These are phyloP conservation scores for Lasioglossum marginatum DNA, from an alignment of 2,888 invertebrate species.

Conservation along the genomic window DNA sequence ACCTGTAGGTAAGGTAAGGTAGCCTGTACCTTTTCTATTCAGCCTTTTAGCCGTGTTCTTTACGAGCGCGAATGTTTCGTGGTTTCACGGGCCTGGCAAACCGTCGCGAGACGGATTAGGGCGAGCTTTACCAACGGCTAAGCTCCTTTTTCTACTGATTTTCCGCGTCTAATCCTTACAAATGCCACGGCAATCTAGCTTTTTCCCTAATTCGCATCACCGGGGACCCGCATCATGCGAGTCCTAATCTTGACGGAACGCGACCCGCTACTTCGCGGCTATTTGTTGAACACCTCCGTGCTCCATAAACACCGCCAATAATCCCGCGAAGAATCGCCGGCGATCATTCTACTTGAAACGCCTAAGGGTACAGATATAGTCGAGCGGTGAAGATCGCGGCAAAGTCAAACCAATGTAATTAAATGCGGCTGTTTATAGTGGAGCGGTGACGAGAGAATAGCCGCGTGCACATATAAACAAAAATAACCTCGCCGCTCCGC, in stretches of 20 bases:
- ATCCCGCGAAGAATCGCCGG: neutral
- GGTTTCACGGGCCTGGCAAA: neutral
- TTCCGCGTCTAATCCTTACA: constrained; percentile 78
- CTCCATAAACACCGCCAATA: constrained; percentile 63
- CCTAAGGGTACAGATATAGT: too few relatives aligned
- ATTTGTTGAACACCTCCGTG: constrained; percentile 58
- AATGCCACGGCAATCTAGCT: constrained; percentile 74
- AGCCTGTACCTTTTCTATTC: neutral
- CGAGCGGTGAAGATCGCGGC: too few relatives aligned
- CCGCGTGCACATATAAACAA: too few relatives aligned
- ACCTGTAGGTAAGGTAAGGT: too few relatives aligned
- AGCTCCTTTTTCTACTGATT: constrained; percentile 66
- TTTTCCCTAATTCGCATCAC: constrained; percentile 77
- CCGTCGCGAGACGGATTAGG: constrained; percentile 53
- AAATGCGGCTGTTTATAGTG: too few relatives aligned
- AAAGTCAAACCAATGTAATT: too few relatives aligned
- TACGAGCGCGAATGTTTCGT: constrained; percentile 3
- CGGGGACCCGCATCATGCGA: constrained; percentile 77
- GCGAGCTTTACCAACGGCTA: constrained; percentile 57
- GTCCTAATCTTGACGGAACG: constrained; percentile 78
- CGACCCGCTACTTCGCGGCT: constrained; percentile 56
- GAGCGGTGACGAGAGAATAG: too few relatives aligned
- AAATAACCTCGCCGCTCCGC: too few relatives aligned
- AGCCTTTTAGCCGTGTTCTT: neutral
- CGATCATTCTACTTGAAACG: neutral